Base-by-base conservation (phyloP, 2,888 invertebrate species). In the Nasonia oneida region DNA sequence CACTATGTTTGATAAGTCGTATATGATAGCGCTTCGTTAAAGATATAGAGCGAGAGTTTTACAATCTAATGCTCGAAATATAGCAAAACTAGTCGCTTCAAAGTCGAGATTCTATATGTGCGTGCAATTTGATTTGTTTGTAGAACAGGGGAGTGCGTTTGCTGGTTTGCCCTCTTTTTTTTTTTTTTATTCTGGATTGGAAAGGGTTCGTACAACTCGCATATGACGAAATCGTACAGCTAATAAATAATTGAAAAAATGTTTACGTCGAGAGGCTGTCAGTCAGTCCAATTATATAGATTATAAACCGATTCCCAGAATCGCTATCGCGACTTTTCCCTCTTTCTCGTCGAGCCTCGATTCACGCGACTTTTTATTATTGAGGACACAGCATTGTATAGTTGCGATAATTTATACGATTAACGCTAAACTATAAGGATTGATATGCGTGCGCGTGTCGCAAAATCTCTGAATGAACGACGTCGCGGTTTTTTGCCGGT, bases 241-340 rank as follows among this genome's bases (percentile, higher is more conserved):
- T 29, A 29, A 47, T 73, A 42, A 73, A 73, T 73, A 42, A 73
- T 73, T 23, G 18, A 73, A 73, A 71, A 42, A 42, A 73, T 73
- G 12, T 42, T 61, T 61, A 23, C 23, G 61, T 23, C 18, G 61
- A 61, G 18, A n/a, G 73, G n/a, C 42, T 47, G 73, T 42, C 47
- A 73, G 39, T 47, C 23, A 2, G 39, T 71, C 37, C 15, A 71
- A 61, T 23, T 61, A 61, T 29, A 29, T 39, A 39, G 10, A 71
- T 39, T 61, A 61, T 10, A n/a, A 57, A 53, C 53, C 53, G 61
- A 23, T 61, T 61, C 61, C 23, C 18, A 23, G 61, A 23, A 61
- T 61, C 6, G 61, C 6, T 61, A 61, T 61, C 23, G n/a, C 10
- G 6, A 23, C 18, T n/a, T 61, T 61, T 61, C 23, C 61, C 50